A percentile compares a stretch with the other conserved stretches of the same genome.
These are phyloP conservation scores for Geotrupes spiniger DNA, from an alignment of 2,888 invertebrate species.

Conservation along the genomic window DNA sequence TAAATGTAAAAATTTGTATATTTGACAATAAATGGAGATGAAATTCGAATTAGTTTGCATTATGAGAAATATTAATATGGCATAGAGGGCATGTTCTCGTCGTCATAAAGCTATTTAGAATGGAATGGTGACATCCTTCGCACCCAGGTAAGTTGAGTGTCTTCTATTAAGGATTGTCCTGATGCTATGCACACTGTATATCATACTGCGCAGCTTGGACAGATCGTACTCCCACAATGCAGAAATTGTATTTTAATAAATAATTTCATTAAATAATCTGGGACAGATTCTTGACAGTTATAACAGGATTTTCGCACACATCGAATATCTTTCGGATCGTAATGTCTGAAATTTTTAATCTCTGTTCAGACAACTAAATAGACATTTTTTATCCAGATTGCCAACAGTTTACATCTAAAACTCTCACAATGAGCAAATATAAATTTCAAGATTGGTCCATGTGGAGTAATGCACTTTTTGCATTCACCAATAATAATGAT, in stretches of 20 bases:
- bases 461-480: too few species aligned
- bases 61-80: constrained; percentile 60
- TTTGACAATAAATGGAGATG: too few species aligned
- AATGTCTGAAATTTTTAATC: constrained; percentile 72
- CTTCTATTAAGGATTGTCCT: constrained; percentile 59
- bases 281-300: constrained; percentile 73
- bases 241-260: constrained; percentile 1
- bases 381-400: constrained; percentile 11
- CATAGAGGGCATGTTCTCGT: constrained; percentile 87
- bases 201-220: constrained; percentile 73
- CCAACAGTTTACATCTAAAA: too few species aligned
- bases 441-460: too few species aligned
- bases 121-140: constrained; percentile 71
- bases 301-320: constrained; percentile 74
- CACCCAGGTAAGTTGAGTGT: constrained; percentile 16
- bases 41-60: too few species aligned
- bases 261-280: constrained; percentile 79
- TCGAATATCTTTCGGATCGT: constrained; percentile 77
- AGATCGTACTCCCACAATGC: constrained; percentile 63
- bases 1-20: too few species aligned
- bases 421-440: too few species aligned
- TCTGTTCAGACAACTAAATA: constrained; percentile 52
- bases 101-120: constrained; percentile 79
- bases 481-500: too few species aligned
- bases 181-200: constrained; percentile 83